These are phyloP conservation scores for Psittacara wagleri DNA, from an alignment of 2,113 vertebrate species.

Conservation along the genomic window DNA sequence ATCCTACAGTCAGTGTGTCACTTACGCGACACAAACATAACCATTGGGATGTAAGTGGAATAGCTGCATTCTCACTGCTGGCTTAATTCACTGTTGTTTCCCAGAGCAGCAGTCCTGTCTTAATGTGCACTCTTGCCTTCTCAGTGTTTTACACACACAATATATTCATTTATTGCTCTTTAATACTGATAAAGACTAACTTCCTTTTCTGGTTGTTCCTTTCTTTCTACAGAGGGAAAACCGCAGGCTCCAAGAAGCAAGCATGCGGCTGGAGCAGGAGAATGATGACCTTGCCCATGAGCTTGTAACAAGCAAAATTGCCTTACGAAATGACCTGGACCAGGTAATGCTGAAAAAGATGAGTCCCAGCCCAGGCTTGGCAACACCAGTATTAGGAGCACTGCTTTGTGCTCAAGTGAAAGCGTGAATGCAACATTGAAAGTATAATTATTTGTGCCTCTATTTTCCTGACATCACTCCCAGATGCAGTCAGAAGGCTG, in stretches of 20 bases:
- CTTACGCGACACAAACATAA: neutral
- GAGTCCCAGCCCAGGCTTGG: neutral
- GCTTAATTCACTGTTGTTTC: conserved; percentile 69
- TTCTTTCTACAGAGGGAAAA: conserved; percentile 88
- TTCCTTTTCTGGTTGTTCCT: conserved; percentile 18
- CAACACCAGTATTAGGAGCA: neutral
- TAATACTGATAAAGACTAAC: neutral
- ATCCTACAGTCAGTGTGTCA: neutral
- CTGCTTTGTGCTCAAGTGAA: neutral
- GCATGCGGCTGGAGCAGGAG: conserved; percentile 97
- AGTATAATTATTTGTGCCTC: neutral
- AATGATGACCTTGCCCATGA: conserved; percentile 98
- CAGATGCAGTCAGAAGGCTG: neutral
- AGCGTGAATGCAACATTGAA: neutral
- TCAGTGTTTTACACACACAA: neutral
- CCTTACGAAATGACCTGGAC: conserved; percentile 93
- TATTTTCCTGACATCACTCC: neutral
- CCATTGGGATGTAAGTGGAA: neutral
- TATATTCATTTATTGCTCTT: neutral
- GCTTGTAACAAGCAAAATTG: conserved; percentile 98
- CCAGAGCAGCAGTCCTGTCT: conserved; percentile 67
- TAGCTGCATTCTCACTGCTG: conserved; percentile 61
- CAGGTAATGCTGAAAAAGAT: conserved; percentile 78
- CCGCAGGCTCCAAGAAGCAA: conserved; percentile 96
- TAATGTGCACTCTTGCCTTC: conserved; percentile 52